Evolutionary conservation across 2,797 vertebrate genomes (phyloP).

Genomic region (Phylloscopus collybita): DNA sequence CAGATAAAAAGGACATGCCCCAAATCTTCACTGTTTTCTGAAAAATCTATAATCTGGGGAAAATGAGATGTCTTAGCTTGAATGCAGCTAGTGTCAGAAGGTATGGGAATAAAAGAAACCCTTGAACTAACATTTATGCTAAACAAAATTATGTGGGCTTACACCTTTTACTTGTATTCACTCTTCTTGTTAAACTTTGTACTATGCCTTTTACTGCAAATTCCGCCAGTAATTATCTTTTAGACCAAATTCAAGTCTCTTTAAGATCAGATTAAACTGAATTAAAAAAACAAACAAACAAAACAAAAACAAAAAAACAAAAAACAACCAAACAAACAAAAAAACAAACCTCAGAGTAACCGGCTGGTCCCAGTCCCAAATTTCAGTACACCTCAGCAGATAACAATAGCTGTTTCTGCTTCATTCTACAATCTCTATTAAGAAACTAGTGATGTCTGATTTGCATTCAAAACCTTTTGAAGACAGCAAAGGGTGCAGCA

Average conservation of each 20-base stretch:
- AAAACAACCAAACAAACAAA: no score
- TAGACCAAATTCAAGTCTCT: neutral
- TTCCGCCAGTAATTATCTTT: neutral
- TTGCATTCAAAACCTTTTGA: neutral
- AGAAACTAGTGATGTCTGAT: neutral
- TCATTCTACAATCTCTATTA: neutral
- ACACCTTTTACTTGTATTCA: neutral
- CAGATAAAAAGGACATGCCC: neutral
- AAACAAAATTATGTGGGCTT: neutral
- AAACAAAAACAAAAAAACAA: no score
- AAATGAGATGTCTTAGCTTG: neutral
- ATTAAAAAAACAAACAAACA: fast-evolving
- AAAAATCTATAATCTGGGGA: neutral
- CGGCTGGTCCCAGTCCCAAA: neutral
- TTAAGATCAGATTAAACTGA: neutral
- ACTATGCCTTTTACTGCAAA: neutral
- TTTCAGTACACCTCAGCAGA: neutral
- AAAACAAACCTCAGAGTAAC: neutral
- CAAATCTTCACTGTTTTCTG: neutral
- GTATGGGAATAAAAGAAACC: neutral
- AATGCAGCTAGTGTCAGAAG: neutral
- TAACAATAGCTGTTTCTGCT: neutral
- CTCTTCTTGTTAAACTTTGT: neutral
- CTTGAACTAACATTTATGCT: neutral
- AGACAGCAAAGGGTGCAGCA: neutral